phyloP scores from a whole-genome alignment of 2,888 invertebrate species.

The Apamea epomidion region DNA sequence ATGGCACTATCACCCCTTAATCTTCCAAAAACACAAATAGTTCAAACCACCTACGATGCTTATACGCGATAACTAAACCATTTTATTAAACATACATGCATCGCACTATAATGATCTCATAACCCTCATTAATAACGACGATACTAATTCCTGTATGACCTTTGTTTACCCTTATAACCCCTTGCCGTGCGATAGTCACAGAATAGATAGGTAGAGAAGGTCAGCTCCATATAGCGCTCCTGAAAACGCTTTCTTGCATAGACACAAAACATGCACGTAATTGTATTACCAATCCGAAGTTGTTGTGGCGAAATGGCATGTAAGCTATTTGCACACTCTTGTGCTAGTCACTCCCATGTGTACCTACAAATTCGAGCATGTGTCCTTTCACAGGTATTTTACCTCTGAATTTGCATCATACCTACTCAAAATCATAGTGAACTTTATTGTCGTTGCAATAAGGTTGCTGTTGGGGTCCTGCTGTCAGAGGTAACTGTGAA shows the following conservation, averaged over 20 bases:
- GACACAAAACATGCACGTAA: background rate
- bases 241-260: background rate
- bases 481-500: background rate
- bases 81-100: conserved; percentile 55
- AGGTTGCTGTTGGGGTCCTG: background rate
- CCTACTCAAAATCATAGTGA: background rate
- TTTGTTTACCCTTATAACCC: conserved; percentile 64
- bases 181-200: conserved; percentile 37
- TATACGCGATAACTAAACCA: conserved; percentile 50
- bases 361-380: background rate
- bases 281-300: background rate
- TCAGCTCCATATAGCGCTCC: background rate
- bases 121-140: conserved; percentile 60
- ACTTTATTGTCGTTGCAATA: background rate
- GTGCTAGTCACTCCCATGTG: background rate
- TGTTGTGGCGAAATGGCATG: background rate
- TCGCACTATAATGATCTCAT: conserved; percentile 50
- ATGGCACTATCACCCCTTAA: conserved; percentile 34
- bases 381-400: background rate
- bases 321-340: background rate
- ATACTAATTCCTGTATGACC: conserved; percentile 63
- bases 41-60: conserved; percentile 46
- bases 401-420: background rate
- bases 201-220: background rate
- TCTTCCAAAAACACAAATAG: conserved; percentile 31